Evolutionary conservation across 2,113 vertebrate species (phyloP).

Genomic region (Cryptomyrus ogoouensis): DNA sequence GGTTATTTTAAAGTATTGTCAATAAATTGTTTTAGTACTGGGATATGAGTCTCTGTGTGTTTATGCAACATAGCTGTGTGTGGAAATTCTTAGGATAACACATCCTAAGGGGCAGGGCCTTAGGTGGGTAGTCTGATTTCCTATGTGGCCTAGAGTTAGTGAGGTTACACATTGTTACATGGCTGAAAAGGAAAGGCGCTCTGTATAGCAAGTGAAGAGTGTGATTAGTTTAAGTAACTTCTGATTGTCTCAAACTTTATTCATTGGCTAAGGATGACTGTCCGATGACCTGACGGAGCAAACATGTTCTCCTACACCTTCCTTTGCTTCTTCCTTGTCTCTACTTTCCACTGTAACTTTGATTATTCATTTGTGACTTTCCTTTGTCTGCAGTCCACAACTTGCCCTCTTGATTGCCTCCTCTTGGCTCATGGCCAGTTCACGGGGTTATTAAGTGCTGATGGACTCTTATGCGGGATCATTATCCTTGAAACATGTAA

Average conservation of each 20-base stretch:
- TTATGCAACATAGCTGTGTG: too few relatives aligned
- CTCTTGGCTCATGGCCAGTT: neutral
- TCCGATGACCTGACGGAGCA: neutral
- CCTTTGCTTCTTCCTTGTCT: neutral
- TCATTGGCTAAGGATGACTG: neutral
- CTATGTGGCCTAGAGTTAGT: too few relatives aligned
- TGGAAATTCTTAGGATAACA: too few relatives aligned
- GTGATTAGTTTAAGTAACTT: neutral
- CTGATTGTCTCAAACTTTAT: neutral
- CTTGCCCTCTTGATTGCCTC: neutral
- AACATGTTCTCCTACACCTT: neutral
- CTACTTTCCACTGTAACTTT: neutral
- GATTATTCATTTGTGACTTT: neutral
- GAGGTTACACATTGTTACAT: too few relatives aligned
- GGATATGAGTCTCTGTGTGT: too few relatives aligned
- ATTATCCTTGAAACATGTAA: neutral
- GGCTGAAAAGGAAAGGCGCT: neutral
- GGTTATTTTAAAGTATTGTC: too few relatives aligned
- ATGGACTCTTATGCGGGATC: neutral
- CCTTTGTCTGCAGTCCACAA: neutral
- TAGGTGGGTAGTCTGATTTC: too few relatives aligned
- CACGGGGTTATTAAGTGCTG: neutral
- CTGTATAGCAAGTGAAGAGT: neutral
- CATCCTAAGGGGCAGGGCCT: too few relatives aligned
- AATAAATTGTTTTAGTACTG: too few relatives aligned